A percentile compares a stretch with the other conserved stretches of the same genome.
Evolutionary conservation across 2,888 invertebrate species (phyloP).

Genomic region (Neoaliturus tenellus): DNA sequence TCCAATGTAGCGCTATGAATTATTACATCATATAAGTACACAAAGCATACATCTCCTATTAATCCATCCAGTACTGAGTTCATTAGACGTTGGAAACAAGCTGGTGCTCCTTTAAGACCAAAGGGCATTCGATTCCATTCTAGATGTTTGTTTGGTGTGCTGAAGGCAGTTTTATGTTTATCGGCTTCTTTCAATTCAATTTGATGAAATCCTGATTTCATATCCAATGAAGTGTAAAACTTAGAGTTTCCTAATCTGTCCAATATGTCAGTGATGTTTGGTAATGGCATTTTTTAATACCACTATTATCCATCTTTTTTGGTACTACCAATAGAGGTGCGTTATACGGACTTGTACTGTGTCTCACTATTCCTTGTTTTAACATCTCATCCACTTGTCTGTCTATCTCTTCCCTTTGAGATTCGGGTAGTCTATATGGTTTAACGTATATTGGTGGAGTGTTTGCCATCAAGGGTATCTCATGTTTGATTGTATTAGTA

Average conservation of each 20-base stretch:
- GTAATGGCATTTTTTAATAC: constrained; percentile 22
- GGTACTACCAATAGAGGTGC: constrained; percentile 37
- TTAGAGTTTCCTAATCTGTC: constrained; percentile 31
- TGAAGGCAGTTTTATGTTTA: constrained; percentile 43
- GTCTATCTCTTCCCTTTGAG: neutral
- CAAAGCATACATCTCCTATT: constrained; percentile 22
- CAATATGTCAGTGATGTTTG: constrained; percentile 11
- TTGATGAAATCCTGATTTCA: constrained; percentile 48
- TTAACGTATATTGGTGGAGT: constrained; percentile 3
- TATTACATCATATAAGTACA: constrained; percentile 47
- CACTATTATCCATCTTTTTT: constrained; percentile 23
- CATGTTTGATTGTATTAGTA: neutral
- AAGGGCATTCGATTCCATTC: constrained; percentile 34
- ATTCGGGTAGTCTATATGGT: constrained; percentile 36
- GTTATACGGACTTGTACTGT: constrained; percentile 6
- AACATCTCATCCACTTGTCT: constrained; percentile 36
- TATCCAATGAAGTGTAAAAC: constrained; percentile 30
- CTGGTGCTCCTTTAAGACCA: constrained; percentile 30
- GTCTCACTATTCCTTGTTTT: constrained; percentile 4
- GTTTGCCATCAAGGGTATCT: neutral
- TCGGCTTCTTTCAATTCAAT: constrained; percentile 41
- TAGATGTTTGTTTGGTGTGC: neutral
- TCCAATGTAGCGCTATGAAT: constrained; percentile 6
- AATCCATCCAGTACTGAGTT: constrained; percentile 12
- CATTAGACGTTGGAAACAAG: constrained; percentile 30